These are phyloP conservation scores for Microtus oregoni DNA, from an alignment of 2,113 vertebrate genomes.

Conservation along the genomic window DNA sequence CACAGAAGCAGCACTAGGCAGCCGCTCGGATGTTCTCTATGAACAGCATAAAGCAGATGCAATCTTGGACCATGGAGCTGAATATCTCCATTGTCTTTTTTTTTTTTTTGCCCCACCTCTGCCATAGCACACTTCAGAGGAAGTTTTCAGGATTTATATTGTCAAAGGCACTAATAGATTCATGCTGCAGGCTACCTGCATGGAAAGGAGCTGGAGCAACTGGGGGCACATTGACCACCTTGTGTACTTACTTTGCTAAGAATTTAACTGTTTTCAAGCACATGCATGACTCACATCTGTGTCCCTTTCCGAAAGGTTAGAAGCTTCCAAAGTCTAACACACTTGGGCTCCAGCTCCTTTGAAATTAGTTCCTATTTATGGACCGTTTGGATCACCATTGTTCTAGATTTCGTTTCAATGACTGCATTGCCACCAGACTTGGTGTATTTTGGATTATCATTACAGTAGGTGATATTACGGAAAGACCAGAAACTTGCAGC, in stretches of 20 bases:
- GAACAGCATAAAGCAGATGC: slow-evolving; percentile 95
- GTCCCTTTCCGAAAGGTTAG: slow-evolving; percentile 97
- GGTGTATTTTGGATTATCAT: slow-evolving; percentile 95
- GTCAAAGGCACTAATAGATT: slow-evolving; percentile 89
- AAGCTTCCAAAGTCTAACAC: slow-evolving; percentile 93
- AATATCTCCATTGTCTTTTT: slow-evolving; percentile 95
- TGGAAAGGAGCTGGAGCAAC: slow-evolving; percentile 94
- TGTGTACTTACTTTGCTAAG: slow-evolving; percentile 89
- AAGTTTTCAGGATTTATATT: slow-evolving; percentile 89
- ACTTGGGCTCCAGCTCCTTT: slow-evolving; percentile 95
- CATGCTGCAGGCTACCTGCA: slow-evolving; percentile 94
- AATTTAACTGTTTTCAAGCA: not conserved
- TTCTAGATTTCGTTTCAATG: slow-evolving; percentile 94
- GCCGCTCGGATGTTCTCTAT: slow-evolving; percentile 95
- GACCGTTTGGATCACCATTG: slow-evolving; percentile 94
- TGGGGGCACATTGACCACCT: slow-evolving; percentile 94
- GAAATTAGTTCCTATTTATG: slow-evolving; percentile 97
- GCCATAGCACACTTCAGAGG: slow-evolving; percentile 95
- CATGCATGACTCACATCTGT: slow-evolving; percentile 81
- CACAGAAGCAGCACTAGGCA: slow-evolving; percentile 96
- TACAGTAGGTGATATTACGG: slow-evolving; percentile 94
- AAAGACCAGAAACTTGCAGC: slow-evolving; percentile 96
- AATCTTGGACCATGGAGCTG: slow-evolving; percentile 89
- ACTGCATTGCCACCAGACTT: slow-evolving; percentile 94
- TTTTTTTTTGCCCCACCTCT: slow-evolving; percentile 83